phyloP scores from a whole-genome alignment of 2,797 vertebrate species.

The Chloroceryle amazona region DNA sequence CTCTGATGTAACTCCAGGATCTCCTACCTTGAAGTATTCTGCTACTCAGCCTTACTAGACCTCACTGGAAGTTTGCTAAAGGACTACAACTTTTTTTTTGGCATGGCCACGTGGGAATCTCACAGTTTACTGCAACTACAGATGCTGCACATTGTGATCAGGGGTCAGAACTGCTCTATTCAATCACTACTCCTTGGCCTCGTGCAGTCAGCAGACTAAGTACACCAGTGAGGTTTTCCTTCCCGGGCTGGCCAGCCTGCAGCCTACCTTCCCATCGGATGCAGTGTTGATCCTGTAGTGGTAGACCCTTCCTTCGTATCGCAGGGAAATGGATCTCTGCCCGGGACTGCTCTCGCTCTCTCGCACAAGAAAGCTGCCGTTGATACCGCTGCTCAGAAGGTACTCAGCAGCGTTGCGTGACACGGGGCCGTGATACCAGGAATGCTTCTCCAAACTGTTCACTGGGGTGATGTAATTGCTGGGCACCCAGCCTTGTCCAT shows the following conservation, averaged over 20 bases:
- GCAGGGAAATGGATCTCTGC: slow-evolving; percentile 95
- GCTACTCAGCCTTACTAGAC: background rate
- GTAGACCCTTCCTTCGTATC: slow-evolving; percentile 96
- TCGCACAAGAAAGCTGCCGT: slow-evolving; percentile 96
- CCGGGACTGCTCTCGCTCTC: slow-evolving; percentile 99
- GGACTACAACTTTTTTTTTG: background rate
- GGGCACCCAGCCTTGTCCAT: slow-evolving; percentile 98
- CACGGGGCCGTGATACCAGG: slow-evolving; percentile 97
- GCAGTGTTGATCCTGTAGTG: slow-evolving; percentile 99
- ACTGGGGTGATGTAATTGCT: slow-evolving; percentile 99
- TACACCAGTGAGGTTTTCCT: fast-evolving
- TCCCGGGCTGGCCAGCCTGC: fast-evolving
- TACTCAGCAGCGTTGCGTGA: slow-evolving; percentile 97
- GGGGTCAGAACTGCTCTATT: background rate
- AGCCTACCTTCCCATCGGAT: slow-evolving; percentile 93
- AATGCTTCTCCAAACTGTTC: slow-evolving; percentile 98
- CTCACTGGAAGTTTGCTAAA: background rate
- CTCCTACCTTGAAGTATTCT: background rate
- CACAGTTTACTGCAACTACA: fast-evolving
- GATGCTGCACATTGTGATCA: fast-evolving
- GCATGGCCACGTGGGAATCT: background rate
- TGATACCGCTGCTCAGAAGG: slow-evolving; percentile 97
- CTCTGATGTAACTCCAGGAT: background rate
- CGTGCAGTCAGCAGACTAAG: background rate
- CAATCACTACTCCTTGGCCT: fast-evolving